phyloP scores from a whole-genome alignment of 2,888 invertebrate species.

The Platerodrilus igneus region DNA sequence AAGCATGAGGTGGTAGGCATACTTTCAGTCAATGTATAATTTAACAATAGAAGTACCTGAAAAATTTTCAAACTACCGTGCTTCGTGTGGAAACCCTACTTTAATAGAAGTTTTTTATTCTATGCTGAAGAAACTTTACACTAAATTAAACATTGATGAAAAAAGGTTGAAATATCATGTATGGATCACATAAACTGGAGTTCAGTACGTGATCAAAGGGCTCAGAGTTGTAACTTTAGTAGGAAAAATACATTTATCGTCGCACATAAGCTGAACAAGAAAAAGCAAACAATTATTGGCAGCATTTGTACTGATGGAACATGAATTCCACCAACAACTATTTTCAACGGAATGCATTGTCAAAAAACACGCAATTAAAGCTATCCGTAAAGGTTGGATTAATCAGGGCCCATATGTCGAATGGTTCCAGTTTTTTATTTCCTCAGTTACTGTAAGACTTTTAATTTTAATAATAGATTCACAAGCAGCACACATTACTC shows the following conservation, averaged over 20 bases:
- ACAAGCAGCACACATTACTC: too few relatives aligned
- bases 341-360: conserved; percentile 22
- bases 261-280: conserved; percentile 25
- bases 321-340: conserved; percentile 12
- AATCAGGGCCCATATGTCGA: conserved; percentile 27
- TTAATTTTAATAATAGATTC: too few relatives aligned
- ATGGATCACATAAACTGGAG: conserved; percentile 18
- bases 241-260: conserved; percentile 24
- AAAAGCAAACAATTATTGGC: conserved; percentile 21
- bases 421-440: conserved; percentile 27
- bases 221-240: conserved; percentile 24
- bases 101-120: not conserved
- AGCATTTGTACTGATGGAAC: conserved; percentile 11
- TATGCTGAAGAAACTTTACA: not conserved
- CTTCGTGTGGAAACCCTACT: not conserved
- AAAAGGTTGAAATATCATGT: not conserved
- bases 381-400: conserved; percentile 30
- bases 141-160: not conserved
- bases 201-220: conserved; percentile 25
- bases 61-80: too few relatives aligned
- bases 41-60: not conserved
- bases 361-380: conserved; percentile 23
- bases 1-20: not conserved
- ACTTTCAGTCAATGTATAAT: not conserved
- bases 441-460: too few relatives aligned